phyloP scores from a whole-genome alignment of 2,113 vertebrate species.

The Hippopotamus amphibius region DNA sequence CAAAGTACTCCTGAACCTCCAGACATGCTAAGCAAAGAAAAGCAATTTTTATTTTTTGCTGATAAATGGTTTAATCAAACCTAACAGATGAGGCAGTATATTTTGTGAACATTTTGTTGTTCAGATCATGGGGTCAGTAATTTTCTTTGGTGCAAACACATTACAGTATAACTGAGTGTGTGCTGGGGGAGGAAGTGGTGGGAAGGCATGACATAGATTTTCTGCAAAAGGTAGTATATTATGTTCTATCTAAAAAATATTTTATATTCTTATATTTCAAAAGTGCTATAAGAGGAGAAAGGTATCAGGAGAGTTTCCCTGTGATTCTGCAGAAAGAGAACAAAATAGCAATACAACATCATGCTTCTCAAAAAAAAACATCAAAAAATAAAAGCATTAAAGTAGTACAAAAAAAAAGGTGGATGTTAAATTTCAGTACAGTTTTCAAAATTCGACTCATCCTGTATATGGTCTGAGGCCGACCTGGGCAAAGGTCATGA shows the following conservation, averaged over 20 bases:
- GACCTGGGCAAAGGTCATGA: conserved; percentile 73
- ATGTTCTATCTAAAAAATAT: conserved; percentile 68
- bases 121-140: conserved; percentile 75
- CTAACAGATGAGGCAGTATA: conserved; percentile 78
- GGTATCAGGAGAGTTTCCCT: conserved; percentile 60
- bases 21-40: conserved; percentile 64
- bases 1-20: conserved; percentile 32
- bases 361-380: conserved; percentile 26
- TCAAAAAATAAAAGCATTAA: conserved; percentile 40
- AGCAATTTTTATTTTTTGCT: conserved; percentile 70
- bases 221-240: conserved; percentile 70
- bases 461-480: conserved; percentile 60
- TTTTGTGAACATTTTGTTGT: conserved; percentile 68
- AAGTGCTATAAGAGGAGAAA: conserved; percentile 57
- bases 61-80: conserved; percentile 81
- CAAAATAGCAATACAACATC: conserved; percentile 63
- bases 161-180: conserved; percentile 57
- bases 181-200: not conserved
- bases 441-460: conserved; percentile 73
- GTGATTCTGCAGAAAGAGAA: conserved; percentile 63
- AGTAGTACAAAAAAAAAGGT: not conserved
- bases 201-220: conserved; percentile 57
- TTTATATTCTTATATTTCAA: conserved; percentile 69
- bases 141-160: conserved; percentile 76
- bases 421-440: conserved; percentile 76